These are phyloP conservation scores for Polydrusus cervinus DNA, from an alignment of 2,888 invertebrate species.

Conservation along the genomic window DNA sequence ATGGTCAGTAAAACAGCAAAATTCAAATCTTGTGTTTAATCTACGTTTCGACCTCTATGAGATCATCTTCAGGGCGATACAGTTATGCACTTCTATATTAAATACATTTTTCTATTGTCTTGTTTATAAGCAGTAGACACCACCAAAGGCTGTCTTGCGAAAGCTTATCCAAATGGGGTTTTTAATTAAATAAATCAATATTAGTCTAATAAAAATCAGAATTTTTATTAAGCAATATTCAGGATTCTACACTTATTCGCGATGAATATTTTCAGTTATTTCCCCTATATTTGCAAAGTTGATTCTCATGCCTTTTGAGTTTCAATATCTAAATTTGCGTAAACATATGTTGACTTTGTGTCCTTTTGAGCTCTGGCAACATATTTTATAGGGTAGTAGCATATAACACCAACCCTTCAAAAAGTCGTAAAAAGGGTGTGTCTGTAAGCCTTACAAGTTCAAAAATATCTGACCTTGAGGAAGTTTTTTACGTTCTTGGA, in stretches of 20 bases:
- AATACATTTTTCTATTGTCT: no score
- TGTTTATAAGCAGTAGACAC: no score
- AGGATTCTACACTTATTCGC: background rate
- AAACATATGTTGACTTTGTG: slow-evolving; percentile 21
- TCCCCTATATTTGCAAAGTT: slow-evolving; percentile 13
- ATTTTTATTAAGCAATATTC: no score
- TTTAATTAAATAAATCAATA: no score
- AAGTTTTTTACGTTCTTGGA: slow-evolving; percentile 20
- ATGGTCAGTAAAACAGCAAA: no score
- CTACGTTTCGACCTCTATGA: no score
- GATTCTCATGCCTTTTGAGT: background rate
- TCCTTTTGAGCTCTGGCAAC: slow-evolving; percentile 15
- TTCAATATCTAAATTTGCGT: slow-evolving; percentile 16
- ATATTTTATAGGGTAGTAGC: slow-evolving; percentile 25
- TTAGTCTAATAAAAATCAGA: no score
- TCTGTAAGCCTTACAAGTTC: slow-evolving; percentile 12
- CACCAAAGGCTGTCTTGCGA: no score
- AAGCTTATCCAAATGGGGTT: no score
- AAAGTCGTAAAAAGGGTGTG: slow-evolving; percentile 13
- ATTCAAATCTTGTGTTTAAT: no score
- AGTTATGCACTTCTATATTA: no score
- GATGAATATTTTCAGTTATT: slow-evolving; percentile 6
- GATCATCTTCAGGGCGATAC: no score
- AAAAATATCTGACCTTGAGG: slow-evolving; percentile 21
- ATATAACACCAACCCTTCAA: slow-evolving; percentile 12